These are phyloP conservation scores for Drosophila cracens DNA, from an alignment of 2,888 invertebrate genomes.

Conservation along the genomic window DNA sequence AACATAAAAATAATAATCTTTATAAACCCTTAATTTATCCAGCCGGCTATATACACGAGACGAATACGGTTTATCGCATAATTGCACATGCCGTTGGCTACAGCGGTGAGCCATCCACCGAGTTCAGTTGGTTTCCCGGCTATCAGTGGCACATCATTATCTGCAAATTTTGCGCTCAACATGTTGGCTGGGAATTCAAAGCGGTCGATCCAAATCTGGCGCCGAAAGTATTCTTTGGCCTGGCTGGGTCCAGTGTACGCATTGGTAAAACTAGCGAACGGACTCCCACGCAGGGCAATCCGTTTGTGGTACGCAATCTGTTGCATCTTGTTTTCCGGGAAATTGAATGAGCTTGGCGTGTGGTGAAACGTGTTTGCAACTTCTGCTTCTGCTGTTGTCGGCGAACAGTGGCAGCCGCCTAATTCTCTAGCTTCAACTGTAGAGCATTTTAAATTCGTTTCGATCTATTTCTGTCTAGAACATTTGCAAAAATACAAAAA, in stretches of 20 bases:
- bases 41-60: conserved; percentile 92
- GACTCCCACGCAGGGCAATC: conserved; percentile 60
- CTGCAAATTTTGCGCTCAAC: conserved; percentile 88
- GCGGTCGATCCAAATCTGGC: conserved; percentile 87
- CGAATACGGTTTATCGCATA: conserved; percentile 88
- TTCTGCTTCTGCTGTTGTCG: conserved; percentile 45
- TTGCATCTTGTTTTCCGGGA: conserved; percentile 70
- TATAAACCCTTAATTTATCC: conserved; percentile 13
- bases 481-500: conserved; percentile 1
- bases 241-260: conserved; percentile 87
- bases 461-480: conserved; percentile 32
- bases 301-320: conserved; percentile 73
- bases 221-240: conserved; percentile 90
- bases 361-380: conserved; percentile 70
- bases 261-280: conserved; percentile 72
- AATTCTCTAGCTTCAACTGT: conserved; percentile 24
- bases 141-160: conserved; percentile 93
- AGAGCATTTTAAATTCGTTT: conserved; percentile 51
- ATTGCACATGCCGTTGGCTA: conserved; percentile 85
- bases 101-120: conserved; percentile 87
- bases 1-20: not conserved
- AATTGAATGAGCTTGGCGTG: conserved; percentile 76
- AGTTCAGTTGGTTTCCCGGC: conserved; percentile 94
- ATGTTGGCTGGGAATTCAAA: conserved; percentile 94
- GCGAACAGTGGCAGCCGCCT: conserved; percentile 12